Conservation (phyloP, 2,888 invertebrate species). For the Sympetrum striolatum region DNA sequence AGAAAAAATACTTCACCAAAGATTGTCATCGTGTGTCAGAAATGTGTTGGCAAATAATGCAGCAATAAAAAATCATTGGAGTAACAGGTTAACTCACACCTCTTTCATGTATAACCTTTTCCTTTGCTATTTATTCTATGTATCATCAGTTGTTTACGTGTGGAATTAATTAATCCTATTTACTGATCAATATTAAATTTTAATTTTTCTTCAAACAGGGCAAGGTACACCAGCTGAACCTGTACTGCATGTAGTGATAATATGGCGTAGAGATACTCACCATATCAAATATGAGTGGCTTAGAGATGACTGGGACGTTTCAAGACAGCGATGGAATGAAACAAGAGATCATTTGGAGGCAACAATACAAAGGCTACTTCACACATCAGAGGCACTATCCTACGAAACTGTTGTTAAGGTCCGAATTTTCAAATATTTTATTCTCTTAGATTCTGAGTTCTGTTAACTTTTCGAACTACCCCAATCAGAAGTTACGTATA, state of each 20-base stretch:
- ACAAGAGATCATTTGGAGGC: slow-evolving; percentile 76
- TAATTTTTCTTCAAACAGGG: slow-evolving; percentile 56
- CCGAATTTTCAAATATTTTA: slow-evolving; percentile 35
- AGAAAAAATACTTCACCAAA: too few species aligned
- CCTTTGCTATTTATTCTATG: too few species aligned
- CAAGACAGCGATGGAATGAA: slow-evolving; percentile 65
- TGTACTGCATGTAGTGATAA: slow-evolving; percentile 80
- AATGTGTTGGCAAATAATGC: too few species aligned
- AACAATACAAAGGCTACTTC: slow-evolving; percentile 73
- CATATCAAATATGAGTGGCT: slow-evolving; percentile 92
- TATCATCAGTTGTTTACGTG: too few species aligned
- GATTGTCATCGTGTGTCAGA: too few species aligned
- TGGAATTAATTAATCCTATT: too few species aligned
- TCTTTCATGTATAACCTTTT: too few species aligned
- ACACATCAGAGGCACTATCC: slow-evolving; percentile 75
- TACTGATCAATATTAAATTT: slow-evolving; percentile 33
- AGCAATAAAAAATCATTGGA: too few species aligned
- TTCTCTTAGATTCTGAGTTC: neutral
- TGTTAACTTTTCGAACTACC: too few species aligned
- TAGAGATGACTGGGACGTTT: slow-evolving; percentile 65
- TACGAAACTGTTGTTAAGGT: slow-evolving; percentile 83
- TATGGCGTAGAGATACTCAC: slow-evolving; percentile 88
- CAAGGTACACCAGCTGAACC: slow-evolving; percentile 70
- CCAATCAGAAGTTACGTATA: too few species aligned
- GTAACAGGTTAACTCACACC: too few species aligned